These are phyloP conservation scores for Drosophila oshimai DNA, from an alignment of 1,140 invertebrate species.

Conservation along the genomic window DNA sequence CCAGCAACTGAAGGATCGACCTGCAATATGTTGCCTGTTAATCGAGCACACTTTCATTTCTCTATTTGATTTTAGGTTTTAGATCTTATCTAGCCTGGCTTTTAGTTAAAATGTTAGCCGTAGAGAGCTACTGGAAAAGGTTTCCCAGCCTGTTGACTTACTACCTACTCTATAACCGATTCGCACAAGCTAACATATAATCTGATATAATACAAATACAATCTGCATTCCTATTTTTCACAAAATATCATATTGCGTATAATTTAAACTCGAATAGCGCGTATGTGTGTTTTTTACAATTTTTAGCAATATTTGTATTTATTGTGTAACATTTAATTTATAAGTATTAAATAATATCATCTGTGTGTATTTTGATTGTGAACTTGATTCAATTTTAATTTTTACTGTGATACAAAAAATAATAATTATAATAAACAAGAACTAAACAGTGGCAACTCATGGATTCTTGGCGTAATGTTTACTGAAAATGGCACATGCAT, in stretches of 20 bases:
- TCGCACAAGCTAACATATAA: constrained; percentile 44
- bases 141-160: constrained; percentile 21
- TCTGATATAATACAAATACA: constrained; percentile 43
- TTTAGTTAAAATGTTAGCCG: constrained; percentile 38
- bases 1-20: constrained; percentile 3
- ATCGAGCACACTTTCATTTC: not conserved
- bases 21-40: constrained; percentile 5
- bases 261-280: constrained; percentile 8
- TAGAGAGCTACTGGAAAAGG: constrained; percentile 17
- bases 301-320: constrained; percentile 59
- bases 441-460: constrained; percentile 39
- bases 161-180: constrained; percentile 25
- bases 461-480: not conserved
- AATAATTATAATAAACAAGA: constrained; percentile 61
- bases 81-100: constrained; percentile 1
- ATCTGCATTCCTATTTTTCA: constrained; percentile 68
- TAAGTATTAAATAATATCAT: constrained; percentile 73
- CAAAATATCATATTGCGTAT: constrained; percentile 8
- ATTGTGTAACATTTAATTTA: constrained; percentile 57
- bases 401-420: constrained; percentile 73
- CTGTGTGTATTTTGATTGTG: constrained; percentile 72
- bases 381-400: constrained; percentile 75
- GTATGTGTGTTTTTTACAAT: constrained; percentile 41
- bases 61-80: constrained; percentile 6
- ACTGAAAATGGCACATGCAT: not conserved